Percentiles rank a stretch among this genome's conserved stretches.
These are phyloP conservation scores for Phlogophora meticulosa DNA, from an alignment of 2,888 invertebrate genomes.

Conservation along the genomic window DNA sequence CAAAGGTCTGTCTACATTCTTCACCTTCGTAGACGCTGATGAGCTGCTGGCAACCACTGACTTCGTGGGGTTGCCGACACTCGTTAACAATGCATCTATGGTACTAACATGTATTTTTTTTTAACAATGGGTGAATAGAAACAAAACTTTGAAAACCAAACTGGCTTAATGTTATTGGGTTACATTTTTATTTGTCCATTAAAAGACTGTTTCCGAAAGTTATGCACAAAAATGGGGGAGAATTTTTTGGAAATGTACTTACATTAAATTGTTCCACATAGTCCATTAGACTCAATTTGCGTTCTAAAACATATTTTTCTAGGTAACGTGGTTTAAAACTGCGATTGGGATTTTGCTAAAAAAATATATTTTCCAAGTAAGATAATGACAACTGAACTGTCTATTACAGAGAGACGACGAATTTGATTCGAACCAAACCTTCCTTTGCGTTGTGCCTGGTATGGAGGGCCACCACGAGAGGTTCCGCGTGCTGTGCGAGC, in stretches of 20 bases:
- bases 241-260: no score
- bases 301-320: no score
- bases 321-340: no score
- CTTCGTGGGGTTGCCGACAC: constrained; percentile 46
- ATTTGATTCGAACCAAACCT: constrained; percentile 31
- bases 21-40: constrained; percentile 39
- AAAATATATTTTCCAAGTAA: no score
- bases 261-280: no score
- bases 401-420: constrained; percentile 37
- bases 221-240: no score
- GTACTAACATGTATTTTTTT: constrained; percentile 25
- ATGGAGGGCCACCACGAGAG: constrained; percentile 74
- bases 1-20: constrained; percentile 43
- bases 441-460: constrained; percentile 74
- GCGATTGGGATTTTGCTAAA: no score
- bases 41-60: constrained; percentile 54
- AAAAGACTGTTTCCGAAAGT: no score
- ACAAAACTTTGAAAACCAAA: no score
- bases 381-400: neutral
- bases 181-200: no score
- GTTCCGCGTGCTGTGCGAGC: constrained; percentile 70
- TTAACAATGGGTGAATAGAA: neutral
- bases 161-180: neutral
- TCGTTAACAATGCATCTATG: constrained; percentile 35
- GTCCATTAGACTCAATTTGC: no score